Evolutionary conservation across 2,888 invertebrate genomes (phyloP), one percentile per base, ranked within the genome.

Genomic region (Lepidocyrtinus sp.): DNA sequence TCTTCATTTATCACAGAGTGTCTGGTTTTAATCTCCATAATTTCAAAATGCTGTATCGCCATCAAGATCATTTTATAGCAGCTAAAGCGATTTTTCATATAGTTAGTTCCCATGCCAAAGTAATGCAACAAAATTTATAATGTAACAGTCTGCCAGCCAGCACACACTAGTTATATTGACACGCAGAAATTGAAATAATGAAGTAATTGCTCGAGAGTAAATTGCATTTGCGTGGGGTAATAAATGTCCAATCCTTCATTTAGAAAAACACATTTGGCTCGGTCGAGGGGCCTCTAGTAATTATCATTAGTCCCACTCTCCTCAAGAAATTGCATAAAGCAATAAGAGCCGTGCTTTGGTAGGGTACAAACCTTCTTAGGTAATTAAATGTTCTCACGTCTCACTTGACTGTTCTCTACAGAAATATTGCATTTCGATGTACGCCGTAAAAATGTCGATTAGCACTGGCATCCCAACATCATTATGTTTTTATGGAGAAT

Each of bases 191-290:
- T 55, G 55, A 55, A n/a, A 55, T 55, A 55, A 55, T 55, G 55
- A 55, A 55, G 55, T 55, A 55, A 55, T 55, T 55, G 55, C 55
- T 15, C 9, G 2, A 2, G 36, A 36, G 36, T 36, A 36, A 36
- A 21, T 21, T 45, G 67, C 50, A 7, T 50, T 69, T 69, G 68
- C 68, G 55, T 55, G 55, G 9, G 9, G n/a, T 55, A 55, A 55
- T 55, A 22, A 7, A 50, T 55, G 68, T 69, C 68, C 46, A 69
- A 45, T 67, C 67, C 15, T 45, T 46, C 67, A 67, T 45, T 67
- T 45, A 24, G 24, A n/a, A 2, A 26, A n/a, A 15, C 5, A 15
- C 45, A 19, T 65, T 17, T 65, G 24, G 36, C 36, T 36, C 12
- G 36, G 36, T 5, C 5, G 5, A 36, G 36, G 36, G 36, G 36